Percentiles rank a stretch among this genome's conserved stretches.
These are phyloP conservation scores for Phortica variegata DNA, from an alignment of 1,140 invertebrate genomes.

Conservation along the genomic window DNA sequence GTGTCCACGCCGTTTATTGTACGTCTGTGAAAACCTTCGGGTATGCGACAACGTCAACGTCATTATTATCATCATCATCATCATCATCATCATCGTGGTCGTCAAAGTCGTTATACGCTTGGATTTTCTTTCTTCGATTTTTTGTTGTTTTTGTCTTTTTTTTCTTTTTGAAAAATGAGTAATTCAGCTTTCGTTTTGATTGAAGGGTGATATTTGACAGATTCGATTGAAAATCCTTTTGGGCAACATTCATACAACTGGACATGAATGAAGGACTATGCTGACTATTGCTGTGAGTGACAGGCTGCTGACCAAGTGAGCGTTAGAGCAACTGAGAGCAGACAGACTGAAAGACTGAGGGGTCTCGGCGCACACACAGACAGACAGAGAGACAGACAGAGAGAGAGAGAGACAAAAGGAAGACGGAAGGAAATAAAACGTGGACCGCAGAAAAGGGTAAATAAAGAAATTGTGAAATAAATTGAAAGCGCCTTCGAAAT, in stretches of 20 bases:
- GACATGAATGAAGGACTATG: too few relatives aligned
- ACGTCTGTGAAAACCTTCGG: slow-evolving; percentile 25
- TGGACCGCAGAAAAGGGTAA: slow-evolving; percentile 42
- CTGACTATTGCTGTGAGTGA: too few relatives aligned
- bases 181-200: slow-evolving; percentile 43
- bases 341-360: slow-evolving; percentile 15
- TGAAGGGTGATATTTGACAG: slow-evolving; percentile 56
- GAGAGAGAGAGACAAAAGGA: too few relatives aligned
- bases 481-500: slow-evolving; percentile 53
- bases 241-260: too few relatives aligned
- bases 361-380: slow-evolving; percentile 17
- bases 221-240: slow-evolving; percentile 56
- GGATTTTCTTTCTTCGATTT: neutral
- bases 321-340: slow-evolving; percentile 32
- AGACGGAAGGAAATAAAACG: too few relatives aligned
- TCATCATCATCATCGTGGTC: neutral
- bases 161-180: slow-evolving; percentile 45
- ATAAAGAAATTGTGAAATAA: slow-evolving; percentile 34
- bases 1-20: slow-evolving; percentile 26
- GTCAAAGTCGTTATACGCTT: neutral
- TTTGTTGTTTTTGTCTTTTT: neutral
- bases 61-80: slow-evolving; percentile 19
- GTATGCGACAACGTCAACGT: slow-evolving; percentile 41
- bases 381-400: too few relatives aligned
- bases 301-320: slow-evolving; percentile 31